Percentiles rank a stretch among this genome's conserved stretches.
These are phyloP conservation scores for Fabriciana adippe DNA, from an alignment of 2,888 invertebrate genomes.

Conservation along the genomic window DNA sequence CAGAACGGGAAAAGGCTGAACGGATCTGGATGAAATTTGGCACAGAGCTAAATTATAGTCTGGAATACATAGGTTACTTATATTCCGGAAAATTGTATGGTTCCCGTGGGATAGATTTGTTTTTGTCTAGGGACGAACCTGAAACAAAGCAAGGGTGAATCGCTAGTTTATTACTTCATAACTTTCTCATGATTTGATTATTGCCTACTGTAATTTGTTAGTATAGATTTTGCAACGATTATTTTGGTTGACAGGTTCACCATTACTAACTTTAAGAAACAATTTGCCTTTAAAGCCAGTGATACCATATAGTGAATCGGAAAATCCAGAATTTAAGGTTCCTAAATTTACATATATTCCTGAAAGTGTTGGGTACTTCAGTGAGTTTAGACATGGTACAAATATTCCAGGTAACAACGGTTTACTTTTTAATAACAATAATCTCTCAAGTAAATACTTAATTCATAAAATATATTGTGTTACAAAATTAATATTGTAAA, in stretches of 20 bases:
- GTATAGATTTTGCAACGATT: not conserved
- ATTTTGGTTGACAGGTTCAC: constrained; percentile 66
- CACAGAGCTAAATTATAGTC: no score
- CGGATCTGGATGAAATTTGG: no score
- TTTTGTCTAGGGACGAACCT: no score
- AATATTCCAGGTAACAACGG: constrained; percentile 86
- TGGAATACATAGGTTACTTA: no score
- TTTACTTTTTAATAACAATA: not conserved
- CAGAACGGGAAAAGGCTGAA: no score
- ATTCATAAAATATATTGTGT: not conserved
- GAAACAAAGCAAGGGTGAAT: no score
- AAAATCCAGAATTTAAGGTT: constrained; percentile 80
- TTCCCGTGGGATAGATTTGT: no score
- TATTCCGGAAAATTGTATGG: no score
- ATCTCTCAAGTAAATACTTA: not conserved
- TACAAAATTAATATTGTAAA: not conserved
- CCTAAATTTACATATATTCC: constrained; percentile 84
- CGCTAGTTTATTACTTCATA: not conserved
- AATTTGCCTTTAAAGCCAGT: constrained; percentile 86
- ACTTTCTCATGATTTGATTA: not conserved
- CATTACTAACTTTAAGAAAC: constrained; percentile 87
- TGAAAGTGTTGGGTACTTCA: constrained; percentile 80
- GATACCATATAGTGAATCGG: constrained; percentile 79
- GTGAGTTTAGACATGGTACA: constrained; percentile 84
- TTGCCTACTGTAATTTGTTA: not conserved